phyloP scores from a whole-genome alignment of 2,797 vertebrate species.

The Synanceia verrucosa region DNA sequence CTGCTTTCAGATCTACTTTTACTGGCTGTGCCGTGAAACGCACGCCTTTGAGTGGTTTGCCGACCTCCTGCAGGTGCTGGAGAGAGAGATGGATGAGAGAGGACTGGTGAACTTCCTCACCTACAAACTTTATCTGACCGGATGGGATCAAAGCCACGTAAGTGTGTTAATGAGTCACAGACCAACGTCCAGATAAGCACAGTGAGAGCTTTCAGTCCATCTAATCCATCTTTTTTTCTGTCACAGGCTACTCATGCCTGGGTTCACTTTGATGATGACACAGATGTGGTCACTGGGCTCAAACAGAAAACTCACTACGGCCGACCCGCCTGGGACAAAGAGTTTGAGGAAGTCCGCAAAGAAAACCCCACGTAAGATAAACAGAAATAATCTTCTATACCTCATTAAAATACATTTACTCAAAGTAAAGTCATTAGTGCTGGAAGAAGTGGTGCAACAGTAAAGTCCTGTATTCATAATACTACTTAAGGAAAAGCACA shows the following conservation, averaged over 20 bases:
- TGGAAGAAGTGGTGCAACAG: background rate
- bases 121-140: slow-evolving; percentile 91
- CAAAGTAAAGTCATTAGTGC: too few species aligned
- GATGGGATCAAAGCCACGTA: slow-evolving; percentile 90
- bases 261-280: slow-evolving; percentile 84
- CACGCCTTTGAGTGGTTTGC: slow-evolving; percentile 95
- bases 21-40: slow-evolving; percentile 94
- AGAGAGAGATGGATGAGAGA: slow-evolving; percentile 91
- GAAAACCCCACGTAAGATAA: slow-evolving; percentile 88
- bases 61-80: slow-evolving; percentile 88
- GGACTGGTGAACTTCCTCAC: slow-evolving; percentile 90
- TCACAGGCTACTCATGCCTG: slow-evolving; percentile 81
- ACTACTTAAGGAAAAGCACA: background rate
- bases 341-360: slow-evolving; percentile 88
- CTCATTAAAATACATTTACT: background rate
- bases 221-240: background rate
- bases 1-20: slow-evolving; percentile 92
- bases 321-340: slow-evolving; percentile 90
- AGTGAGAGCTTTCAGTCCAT: background rate
- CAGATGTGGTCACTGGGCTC: slow-evolving; percentile 89
- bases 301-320: slow-evolving; percentile 93
- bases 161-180: slow-evolving; percentile 65
- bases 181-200: background rate
- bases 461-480: background rate
- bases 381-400: background rate